Percentiles rank a stretch among this genome's conserved stretches.
These are phyloP conservation scores for Hippopotamyrus pictus DNA, from an alignment of 2,797 vertebrate genomes.

Conservation along the genomic window DNA sequence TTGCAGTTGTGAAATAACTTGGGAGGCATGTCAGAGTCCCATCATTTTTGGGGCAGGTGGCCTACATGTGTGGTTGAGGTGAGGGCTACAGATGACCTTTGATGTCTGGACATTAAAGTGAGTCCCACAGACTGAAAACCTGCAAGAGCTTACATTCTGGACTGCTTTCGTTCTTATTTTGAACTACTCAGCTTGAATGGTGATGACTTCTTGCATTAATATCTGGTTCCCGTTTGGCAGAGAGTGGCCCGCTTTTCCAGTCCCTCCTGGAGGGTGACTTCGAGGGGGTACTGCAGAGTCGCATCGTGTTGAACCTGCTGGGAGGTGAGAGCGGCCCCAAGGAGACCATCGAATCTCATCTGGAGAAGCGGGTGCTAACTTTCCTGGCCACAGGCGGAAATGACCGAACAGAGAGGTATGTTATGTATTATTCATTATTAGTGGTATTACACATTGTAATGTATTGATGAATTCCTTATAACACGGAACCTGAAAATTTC, in stretches of 20 bases:
- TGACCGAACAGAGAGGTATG: slow-evolving; percentile 67
- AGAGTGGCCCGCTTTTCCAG: slow-evolving; percentile 64
- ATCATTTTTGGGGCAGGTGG: background rate
- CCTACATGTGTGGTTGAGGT: background rate
- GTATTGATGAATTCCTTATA: background rate
- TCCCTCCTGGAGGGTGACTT: slow-evolving; percentile 72
- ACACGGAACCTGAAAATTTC: background rate
- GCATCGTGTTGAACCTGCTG: slow-evolving; percentile 63
- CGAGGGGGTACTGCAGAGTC: slow-evolving; percentile 66
- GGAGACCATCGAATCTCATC: slow-evolving; percentile 61
- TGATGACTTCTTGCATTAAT: background rate
- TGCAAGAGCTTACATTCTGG: background rate
- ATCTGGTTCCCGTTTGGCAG: slow-evolving; percentile 49
- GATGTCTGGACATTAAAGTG: background rate
- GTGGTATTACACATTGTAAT: background rate
- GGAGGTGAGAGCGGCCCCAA: slow-evolving; percentile 38
- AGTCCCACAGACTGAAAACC: background rate
- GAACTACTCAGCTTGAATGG: background rate
- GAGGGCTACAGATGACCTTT: background rate
- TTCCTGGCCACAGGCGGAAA: slow-evolving; percentile 62
- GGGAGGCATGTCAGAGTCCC: background rate
- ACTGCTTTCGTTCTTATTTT: background rate
- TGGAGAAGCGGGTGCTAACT: slow-evolving; percentile 70
- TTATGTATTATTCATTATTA: background rate
- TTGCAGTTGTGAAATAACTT: background rate